Evolutionary conservation across 2,888 invertebrate species (phyloP), one percentile per base, ranked within the genome.

Genomic region (Cataglyphis rosenhaueri): DNA sequence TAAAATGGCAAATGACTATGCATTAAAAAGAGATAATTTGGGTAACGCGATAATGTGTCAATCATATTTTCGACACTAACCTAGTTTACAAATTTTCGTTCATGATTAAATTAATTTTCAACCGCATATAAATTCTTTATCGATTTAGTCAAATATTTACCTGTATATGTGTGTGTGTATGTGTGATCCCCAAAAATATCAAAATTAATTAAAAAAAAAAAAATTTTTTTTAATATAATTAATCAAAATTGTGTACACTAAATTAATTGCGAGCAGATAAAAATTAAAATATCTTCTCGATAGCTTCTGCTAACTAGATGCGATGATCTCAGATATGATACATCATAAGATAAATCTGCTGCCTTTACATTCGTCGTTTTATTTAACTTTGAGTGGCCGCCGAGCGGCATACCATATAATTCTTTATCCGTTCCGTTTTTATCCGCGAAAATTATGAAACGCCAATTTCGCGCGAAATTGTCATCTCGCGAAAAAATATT

Each of bases 361-460:
- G 18, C 10, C 25, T 59, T 44, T 68, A 48, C 18, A 70, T 4
- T 21, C 21, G 38, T 41, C 55, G 44, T 70, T 70, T 35, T 68
- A 68, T 70, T 59, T 35, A 18, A 70, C 70, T 78, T 29, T 12
- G 57, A 78, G 38, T 9, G 32, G 32, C 52, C 68, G 68, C 48
- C 68, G 44, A 44, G 59, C 57, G 35, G 41, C 10, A 41, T 12
- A 3, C 41, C 18, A 21, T 21, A 59, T 21, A 59, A 78, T 78
- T 78, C 70, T 78, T 66, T 65, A 38, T 62, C 38, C 38, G 21
- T 44, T 78, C 68, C 78, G 8, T 68, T 65, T 15, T 65, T 15
- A 44, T 21, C 41, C 32, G 57, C 59, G 78, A 21, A 32, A 78
- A 78, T 78, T 78, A 70, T 70, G 70, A 44, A 70, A 59, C 57